phyloP scores from a whole-genome alignment of 2,797 vertebrate species.

The Tragopan temminckii region DNA sequence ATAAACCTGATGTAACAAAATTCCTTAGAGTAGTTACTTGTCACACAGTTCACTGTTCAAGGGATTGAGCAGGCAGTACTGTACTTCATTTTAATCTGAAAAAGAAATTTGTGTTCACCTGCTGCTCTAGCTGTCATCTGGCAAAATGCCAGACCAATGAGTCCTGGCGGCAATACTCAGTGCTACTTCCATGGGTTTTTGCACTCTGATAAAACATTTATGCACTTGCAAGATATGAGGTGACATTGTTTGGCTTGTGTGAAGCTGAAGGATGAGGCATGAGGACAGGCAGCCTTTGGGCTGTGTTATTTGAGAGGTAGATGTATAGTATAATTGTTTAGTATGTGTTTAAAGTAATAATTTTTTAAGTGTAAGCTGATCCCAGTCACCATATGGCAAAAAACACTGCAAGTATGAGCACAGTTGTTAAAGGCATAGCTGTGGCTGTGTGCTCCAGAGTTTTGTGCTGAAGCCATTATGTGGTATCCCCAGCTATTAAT shows the following conservation, averaged over 20 bases:
- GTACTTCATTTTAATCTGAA: neutral
- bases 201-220: neutral
- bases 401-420: conserved; percentile 60
- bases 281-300: neutral
- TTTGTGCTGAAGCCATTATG: conserved; percentile 55
- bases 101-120: neutral
- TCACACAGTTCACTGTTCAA: conserved; percentile 11
- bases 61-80: conserved; percentile 32
- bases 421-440: conserved; percentile 72
- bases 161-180: neutral
- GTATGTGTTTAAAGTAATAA: conserved; percentile 17
- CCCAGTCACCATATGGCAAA: conserved; percentile 73
- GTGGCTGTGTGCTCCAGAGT: conserved; percentile 45
- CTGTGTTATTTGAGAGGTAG: neutral
- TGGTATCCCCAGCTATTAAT: conserved; percentile 68
- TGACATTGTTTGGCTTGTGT: neutral
- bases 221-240: neutral
- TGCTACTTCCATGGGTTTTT: neutral
- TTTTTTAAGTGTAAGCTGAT: conserved; percentile 75
- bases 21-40: conserved; percentile 40
- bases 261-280: neutral
- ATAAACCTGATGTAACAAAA: neutral
- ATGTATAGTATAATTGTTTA: neutral
- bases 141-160: neutral
- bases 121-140: conserved; percentile 26